Evolutionary conservation across 2,888 invertebrate species (phyloP).

Genomic region (Dynastes tityus): DNA sequence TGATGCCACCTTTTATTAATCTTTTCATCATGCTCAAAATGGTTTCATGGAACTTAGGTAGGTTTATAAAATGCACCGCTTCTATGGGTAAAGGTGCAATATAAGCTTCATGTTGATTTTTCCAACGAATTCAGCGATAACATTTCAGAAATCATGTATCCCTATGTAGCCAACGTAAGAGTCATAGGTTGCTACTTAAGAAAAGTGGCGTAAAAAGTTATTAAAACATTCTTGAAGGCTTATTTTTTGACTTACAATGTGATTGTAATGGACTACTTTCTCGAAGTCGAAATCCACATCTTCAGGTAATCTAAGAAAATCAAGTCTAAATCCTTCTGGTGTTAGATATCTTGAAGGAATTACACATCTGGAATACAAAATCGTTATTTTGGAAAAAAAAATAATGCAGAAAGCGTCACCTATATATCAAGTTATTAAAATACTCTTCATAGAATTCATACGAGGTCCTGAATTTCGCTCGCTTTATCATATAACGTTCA

Average conservation of each 20-base stretch:
- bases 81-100: not conserved
- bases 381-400: not conserved
- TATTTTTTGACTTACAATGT: not conserved
- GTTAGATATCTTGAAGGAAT: not conserved
- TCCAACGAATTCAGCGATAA: not conserved
- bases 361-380: not conserved
- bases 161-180: slow-evolving; percentile 74
- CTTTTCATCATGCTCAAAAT: not conserved
- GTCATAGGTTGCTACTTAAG: no score
- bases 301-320: not conserved
- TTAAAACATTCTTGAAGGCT: no score
- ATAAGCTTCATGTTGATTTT: slow-evolving; percentile 6
- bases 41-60: not conserved
- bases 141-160: slow-evolving; percentile 61
- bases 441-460: not conserved
- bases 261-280: not conserved
- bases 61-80: not conserved
- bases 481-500: slow-evolving; percentile 76
- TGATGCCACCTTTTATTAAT: not conserved
- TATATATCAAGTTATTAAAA: not conserved
- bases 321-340: not conserved
- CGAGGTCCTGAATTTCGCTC: slow-evolving; percentile 70
- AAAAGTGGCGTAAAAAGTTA: no score
- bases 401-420: not conserved
- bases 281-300: slow-evolving; percentile 5